Evolutionary conservation across 2,113 vertebrate genomes (phyloP), one percentile per base, ranked within the genome.

Genomic region (Turdus rufiventris): DNA sequence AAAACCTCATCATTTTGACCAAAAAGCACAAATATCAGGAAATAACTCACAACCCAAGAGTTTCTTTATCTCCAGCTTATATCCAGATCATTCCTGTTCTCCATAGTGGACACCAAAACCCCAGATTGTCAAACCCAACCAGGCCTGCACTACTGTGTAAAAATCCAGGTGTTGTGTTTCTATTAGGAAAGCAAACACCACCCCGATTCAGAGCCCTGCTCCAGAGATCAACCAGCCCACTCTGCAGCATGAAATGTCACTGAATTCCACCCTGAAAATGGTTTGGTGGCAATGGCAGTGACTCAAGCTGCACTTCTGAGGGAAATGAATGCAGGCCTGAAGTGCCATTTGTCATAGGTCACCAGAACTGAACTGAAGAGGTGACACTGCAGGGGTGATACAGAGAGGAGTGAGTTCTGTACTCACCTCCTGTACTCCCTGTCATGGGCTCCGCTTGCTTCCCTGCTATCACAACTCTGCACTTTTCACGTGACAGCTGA

Each of bases 81-180:
- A 47, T 67, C 43, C 33, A 51, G 33, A 12, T n/a, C 36, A 47
- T 76, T 57, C 26, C 31, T 38, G 12, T 14, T 16, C 20, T 76
- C 50, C n/a, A 8, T 10, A 29, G 51, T 1, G 31, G 40, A 29
- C 29, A 34, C 45, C n/a, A 53, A 77, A 87, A 1, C 2, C 34
- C 24, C 34, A 26, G 68, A 17, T 0, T 57, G 60, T 38, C 58
- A 73, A 38, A 81, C 24, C 60, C 16, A 4, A 4, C 14, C 36
- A n/a, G 25, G 15, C 25, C 18, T 43, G 6, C 70, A 51, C 12
- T 29, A 1, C 2, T 20, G 1, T 1, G 19, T 18, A 10, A 48
- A 70, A 56, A 42, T 10, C 8, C 12, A 60, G 26, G 24, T 47
- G 2, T 21, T 53, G 25, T 62, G 25, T 61, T 50, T 85, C 43